Conservation (phyloP, 2,888 invertebrate genomes). For the Andrena haemorrhoa region DNA sequence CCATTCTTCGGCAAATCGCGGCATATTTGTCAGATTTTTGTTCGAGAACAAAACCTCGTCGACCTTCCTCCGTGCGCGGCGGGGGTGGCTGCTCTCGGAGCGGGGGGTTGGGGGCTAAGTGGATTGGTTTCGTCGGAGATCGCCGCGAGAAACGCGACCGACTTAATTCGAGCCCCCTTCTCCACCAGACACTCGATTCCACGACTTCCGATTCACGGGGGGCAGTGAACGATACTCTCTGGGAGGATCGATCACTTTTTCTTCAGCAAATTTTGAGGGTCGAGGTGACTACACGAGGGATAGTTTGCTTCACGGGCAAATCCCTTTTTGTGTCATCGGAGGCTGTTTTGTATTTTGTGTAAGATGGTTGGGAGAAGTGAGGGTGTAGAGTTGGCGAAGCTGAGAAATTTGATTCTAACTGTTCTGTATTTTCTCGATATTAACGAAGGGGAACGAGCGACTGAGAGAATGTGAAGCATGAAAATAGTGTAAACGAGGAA, state of each 20-base stretch:
- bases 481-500: background rate
- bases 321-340: no score
- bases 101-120: constrained; percentile 77
- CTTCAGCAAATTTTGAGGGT: background rate
- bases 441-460: background rate
- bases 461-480: background rate
- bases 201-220: constrained; percentile 34
- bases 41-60: constrained; percentile 81
- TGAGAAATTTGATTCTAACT: no score
- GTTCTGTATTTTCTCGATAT: background rate
- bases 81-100: constrained; percentile 1
- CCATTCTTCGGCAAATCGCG: constrained; percentile 83
- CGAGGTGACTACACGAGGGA: background rate
- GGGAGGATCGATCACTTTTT: background rate
- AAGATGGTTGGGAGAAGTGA: no score
- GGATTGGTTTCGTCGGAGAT: constrained; percentile 81
- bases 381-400: no score
- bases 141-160: constrained; percentile 54
- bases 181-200: constrained; percentile 33
- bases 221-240: background rate
- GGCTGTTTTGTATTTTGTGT: no score
- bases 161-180: constrained; percentile 62
- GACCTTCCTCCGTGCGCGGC: constrained; percentile 51
- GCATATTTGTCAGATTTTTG: constrained; percentile 85
- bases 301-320: no score